Percentiles rank a stretch among this genome's conserved stretches.
phyloP scores from a whole-genome alignment of 2,888 invertebrate species.

The Melitaea athalia region DNA sequence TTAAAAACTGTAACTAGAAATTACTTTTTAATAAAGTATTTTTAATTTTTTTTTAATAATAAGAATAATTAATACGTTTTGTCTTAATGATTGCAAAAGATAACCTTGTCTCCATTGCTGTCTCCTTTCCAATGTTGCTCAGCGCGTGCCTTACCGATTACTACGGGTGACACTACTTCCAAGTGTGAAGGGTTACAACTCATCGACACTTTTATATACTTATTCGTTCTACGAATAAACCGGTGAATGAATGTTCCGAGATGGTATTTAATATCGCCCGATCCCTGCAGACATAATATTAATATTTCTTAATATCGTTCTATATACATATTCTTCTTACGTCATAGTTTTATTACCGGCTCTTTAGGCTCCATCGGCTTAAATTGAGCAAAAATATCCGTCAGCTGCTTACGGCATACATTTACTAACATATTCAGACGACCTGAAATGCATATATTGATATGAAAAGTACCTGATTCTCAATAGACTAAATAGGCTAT shows the following conservation, averaged over 20 bases:
- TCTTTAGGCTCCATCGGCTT: conserved; percentile 91
- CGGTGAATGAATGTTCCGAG: conserved; percentile 93
- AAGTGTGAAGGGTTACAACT: conserved; percentile 98
- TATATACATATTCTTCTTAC: background rate
- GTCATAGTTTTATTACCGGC: conserved; percentile 65
- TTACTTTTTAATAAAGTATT: no score
- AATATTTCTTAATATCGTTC: background rate
- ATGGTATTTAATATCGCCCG: conserved; percentile 97
- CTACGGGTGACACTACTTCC: conserved; percentile 94
- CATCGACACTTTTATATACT: conserved; percentile 90
- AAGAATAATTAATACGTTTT: background rate
- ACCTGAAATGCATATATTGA: conserved; percentile 66
- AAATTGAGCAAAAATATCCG: conserved; percentile 96
- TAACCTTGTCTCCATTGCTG: conserved; percentile 84
- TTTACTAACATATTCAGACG: conserved; percentile 93
- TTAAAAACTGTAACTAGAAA: no score
- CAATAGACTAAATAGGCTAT: no score
- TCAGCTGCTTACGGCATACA: conserved; percentile 94
- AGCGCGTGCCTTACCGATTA: conserved; percentile 92
- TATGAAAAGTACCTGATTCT: no score
- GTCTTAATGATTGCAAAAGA: background rate
- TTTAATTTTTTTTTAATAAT: background rate
- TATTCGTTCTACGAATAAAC: conserved; percentile 87
- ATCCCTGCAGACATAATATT: conserved; percentile 75
- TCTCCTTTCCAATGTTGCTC: conserved; percentile 94